Base-by-base conservation (phyloP, 2,113 vertebrate genomes). In the Ophthalmolycus amberensis region DNA sequence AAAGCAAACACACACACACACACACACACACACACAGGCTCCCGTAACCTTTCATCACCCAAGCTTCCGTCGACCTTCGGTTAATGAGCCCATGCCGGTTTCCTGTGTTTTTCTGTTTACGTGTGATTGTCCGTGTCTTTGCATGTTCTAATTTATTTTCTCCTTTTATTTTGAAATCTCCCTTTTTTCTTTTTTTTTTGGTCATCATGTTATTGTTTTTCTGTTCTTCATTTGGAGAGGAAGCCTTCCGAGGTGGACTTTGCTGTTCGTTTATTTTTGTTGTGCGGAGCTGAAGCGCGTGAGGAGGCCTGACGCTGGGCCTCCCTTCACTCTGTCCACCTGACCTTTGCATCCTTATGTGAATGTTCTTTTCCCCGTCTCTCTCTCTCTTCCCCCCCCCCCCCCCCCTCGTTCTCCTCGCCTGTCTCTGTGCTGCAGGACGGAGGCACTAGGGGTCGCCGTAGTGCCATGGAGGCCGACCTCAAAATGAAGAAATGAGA, bases 401-500 rank as follows among this genome's bases (percentile, higher is more conserved):
- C 6, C 34, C 56, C 27, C 12, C 44, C 37, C 37, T 9, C 34
- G 46, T 50, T 62, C 34, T 67, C 27, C 54, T 60, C 27, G 0
- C 38, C 42, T 80, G 22, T 88, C 62, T 77, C 59, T 83, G 38
- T 67, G 65, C 72, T 90, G 50, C 92, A 96, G 95, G 98, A 99
- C 11, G 98, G 98, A 62, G 98, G 98, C 92, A 99, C 98, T 89
- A 97, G 98, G 89, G 98, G 98, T 79, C 97, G 98, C 71, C 98
- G 98, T 77, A 99, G 98, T 81, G 98, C 98, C 90, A 99, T 99
- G 87, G 98, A 99, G 94, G 98, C 98, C 0, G 98, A 99, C 92
- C 96, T 99, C 95, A 99, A 99, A 93, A 99, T 99, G 98, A 99
- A 99, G 95, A 99, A 99, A 90, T 99, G 54, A 71, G 7, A 60